phyloP scores from a whole-genome alignment of 2,113 vertebrate genomes.

The Menura novaehollandiae region DNA sequence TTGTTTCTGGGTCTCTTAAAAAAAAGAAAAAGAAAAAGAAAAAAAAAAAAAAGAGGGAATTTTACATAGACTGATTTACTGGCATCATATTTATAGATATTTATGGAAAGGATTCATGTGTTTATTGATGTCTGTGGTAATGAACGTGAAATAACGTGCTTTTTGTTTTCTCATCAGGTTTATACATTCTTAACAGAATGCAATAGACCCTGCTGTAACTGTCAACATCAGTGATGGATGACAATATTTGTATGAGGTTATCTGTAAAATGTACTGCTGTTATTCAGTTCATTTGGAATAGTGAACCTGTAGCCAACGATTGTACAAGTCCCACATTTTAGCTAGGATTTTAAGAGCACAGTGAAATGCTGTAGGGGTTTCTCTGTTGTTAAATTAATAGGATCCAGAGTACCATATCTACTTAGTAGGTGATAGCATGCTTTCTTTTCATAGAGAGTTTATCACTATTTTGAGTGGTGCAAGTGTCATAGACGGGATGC shows the following conservation, averaged over 20 bases:
- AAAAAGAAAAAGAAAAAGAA: background rate
- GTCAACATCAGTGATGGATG: conserved; percentile 56
- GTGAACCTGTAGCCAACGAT: conserved; percentile 64
- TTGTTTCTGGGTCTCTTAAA: background rate
- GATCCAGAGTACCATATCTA: conserved; percentile 32
- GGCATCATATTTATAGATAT: conserved; percentile 66
- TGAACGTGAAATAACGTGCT: conserved; percentile 58
- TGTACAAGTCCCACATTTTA: conserved; percentile 54
- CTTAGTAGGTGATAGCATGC: conserved; percentile 31
- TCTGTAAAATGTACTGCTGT: conserved; percentile 58
- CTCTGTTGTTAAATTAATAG: conserved; percentile 66
- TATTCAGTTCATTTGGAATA: conserved; percentile 68
- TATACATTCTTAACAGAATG: conserved; percentile 66
- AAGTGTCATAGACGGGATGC: background rate
- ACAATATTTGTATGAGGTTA: conserved; percentile 53
- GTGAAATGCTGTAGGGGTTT: conserved; percentile 61
- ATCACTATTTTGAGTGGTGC: conserved; percentile 21
- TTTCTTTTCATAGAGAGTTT: conserved; percentile 51
- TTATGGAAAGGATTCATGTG: conserved; percentile 63
- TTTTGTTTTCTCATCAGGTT: conserved; percentile 67
- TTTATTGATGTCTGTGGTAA: conserved; percentile 61
- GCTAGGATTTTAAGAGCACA: conserved; percentile 65
- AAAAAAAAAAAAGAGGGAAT: background rate
- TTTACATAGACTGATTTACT: conserved; percentile 50
- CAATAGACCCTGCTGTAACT: conserved; percentile 57